Base-by-base conservation (phyloP, 2,797 vertebrate species). In the Phrynocephalus forsythii region DNA sequence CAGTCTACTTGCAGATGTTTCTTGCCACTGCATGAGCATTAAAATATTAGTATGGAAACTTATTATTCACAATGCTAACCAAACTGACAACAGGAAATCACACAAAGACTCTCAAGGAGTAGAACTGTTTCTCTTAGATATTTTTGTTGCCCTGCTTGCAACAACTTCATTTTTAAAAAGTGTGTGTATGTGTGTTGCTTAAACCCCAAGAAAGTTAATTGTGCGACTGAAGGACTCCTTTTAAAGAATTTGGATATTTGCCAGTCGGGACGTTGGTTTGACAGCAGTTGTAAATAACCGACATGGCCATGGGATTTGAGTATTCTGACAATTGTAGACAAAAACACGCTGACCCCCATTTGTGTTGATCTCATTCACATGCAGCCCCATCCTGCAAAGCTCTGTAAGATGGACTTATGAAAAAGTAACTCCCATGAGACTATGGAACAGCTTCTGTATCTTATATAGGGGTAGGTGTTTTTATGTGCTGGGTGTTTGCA, bases 1-100 rank as follows among this genome's bases (percentile, higher is more conserved):
- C 89, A 91, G 92, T 92, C 90, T 80, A 93, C 85, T 86, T 82
- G 79, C 86, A 94, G 82, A 90, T 82, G 91, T 87, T 91, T 91
- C 89, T 92, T 94, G 91, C 88, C 91, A 94, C 92, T 91, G 88
- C 60, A 86, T 91, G 92, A 91, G 91, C 88, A 90, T 92, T 93
- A 93, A 94, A 95, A 91, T 94, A 91, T 90, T 92, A 93, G 84
- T 90, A 78, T 88, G 87, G 81, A 88, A 94, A 90, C 93, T 92
- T 93, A 92, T 92, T 94, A 92, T 92, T 95, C 85, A 88, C 80
- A 71, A 78, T 87, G 92, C 87, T 87, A 94, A 88, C 87, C 91
- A 81, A 86, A 92, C 92, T 94, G 93, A 94, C 88, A 95, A 86
- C 92, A 92, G 92, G 85, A 93, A 95, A 94, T 94, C 93, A 91